A percentile compares a stretch with the other conserved stretches of the same genome.
phyloP scores from a whole-genome alignment of 2,888 invertebrate species.

The Anthophora plumipes region DNA sequence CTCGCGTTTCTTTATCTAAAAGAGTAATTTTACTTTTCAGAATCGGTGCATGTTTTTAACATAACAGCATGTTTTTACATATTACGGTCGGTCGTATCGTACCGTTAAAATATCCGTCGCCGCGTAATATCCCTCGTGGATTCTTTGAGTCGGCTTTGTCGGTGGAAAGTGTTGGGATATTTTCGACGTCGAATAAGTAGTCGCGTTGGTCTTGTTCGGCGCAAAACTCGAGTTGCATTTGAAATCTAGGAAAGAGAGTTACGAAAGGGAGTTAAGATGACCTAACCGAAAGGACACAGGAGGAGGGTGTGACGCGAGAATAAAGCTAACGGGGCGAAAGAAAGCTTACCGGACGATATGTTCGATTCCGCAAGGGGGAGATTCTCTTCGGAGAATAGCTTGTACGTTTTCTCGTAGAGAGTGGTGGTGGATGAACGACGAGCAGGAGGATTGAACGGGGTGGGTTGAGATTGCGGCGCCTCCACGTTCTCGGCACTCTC shows the following conservation, averaged over 20 bases:
- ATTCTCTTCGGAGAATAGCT: slow-evolving; percentile 79
- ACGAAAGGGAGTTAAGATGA: too few species aligned
- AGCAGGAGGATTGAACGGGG: not conserved
- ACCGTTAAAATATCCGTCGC: slow-evolving; percentile 92
- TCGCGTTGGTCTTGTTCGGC: slow-evolving; percentile 82
- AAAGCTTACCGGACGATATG: slow-evolving; percentile 82
- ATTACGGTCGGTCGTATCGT: slow-evolving; percentile 60
- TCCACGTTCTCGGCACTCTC: not conserved
- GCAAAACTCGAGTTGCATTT: slow-evolving; percentile 86
- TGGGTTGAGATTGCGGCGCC: too few species aligned
- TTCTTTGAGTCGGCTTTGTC: slow-evolving; percentile 77
- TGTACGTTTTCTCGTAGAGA: slow-evolving; percentile 79
- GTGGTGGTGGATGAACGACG: slow-evolving; percentile 68
- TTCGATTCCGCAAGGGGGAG: slow-evolving; percentile 61
- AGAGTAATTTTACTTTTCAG: slow-evolving; percentile 16
- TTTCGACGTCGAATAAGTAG: slow-evolving; percentile 70
- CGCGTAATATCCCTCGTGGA: slow-evolving; percentile 89
- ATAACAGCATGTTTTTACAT: not conserved
- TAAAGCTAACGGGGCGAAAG: not conserved
- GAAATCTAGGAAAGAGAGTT: slow-evolving; percentile 85
- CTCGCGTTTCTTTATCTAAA: slow-evolving; percentile 88
- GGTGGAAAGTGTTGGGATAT: slow-evolving; percentile 57
- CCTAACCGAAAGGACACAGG: not conserved
- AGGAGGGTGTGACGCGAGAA: too few species aligned
- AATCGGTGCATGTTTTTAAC: not conserved